Evolutionary conservation across 2,888 invertebrate genomes (phyloP).

Genomic region (Griposia aprilina): DNA sequence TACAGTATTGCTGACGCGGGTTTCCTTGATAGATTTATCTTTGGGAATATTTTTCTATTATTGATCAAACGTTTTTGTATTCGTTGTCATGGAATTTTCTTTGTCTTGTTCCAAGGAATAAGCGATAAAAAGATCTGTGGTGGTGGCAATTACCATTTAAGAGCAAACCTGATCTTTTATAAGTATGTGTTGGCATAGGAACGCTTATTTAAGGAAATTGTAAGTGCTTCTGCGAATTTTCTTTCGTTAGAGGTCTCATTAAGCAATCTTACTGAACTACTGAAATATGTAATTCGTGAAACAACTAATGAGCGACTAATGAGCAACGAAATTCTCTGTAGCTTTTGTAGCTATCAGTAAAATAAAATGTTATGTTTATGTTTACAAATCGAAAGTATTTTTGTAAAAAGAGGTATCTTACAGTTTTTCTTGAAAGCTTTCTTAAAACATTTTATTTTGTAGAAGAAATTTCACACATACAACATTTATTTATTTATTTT

Average conservation of each 20-base stretch:
- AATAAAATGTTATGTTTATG: not conserved
- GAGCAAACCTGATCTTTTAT: not conserved
- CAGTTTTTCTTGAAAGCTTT: not conserved
- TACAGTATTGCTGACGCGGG: slow-evolving; percentile 49
- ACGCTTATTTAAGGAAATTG: not conserved
- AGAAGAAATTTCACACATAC: not conserved
- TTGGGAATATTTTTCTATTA: slow-evolving; percentile 42
- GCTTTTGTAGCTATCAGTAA: not conserved
- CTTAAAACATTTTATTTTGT: not conserved
- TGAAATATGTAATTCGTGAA: not conserved
- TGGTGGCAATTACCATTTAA: slow-evolving; percentile 6
- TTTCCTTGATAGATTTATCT: slow-evolving; percentile 52
- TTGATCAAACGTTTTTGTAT: slow-evolving; percentile 39
- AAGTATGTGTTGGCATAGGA: not conserved
- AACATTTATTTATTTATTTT: too few relatives aligned
- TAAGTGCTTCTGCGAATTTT: slow-evolving; percentile 2
- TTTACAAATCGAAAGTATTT: not conserved
- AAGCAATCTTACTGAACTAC: not conserved
- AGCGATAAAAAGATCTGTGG: not conserved
- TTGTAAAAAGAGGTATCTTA: not conserved
- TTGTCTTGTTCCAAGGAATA: slow-evolving; percentile 10
- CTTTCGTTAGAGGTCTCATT: not conserved
- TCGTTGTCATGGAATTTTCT: slow-evolving; percentile 20
- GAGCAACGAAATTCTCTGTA: not conserved
- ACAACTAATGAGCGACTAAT: not conserved